These are phyloP conservation scores for Anodontia alba DNA, from an alignment of 2,888 invertebrate genomes.

Conservation along the genomic window DNA sequence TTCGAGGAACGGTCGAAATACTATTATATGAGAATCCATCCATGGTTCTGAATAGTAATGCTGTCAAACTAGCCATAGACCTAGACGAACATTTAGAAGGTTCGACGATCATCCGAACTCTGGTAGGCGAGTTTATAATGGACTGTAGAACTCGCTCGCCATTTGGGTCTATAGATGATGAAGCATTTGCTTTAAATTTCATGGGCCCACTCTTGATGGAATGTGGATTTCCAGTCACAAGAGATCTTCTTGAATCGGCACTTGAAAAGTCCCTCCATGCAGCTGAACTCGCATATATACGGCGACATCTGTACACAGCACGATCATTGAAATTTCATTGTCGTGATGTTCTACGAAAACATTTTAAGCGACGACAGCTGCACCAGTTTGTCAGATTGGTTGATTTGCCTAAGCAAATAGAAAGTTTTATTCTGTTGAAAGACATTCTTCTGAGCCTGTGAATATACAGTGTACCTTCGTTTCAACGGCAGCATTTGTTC, in stretches of 20 bases:
- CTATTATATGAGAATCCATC: not conserved
- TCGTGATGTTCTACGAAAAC: conserved; percentile 7
- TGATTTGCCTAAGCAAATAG: not conserved
- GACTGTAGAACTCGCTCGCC: not conserved
- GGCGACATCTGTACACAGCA: not conserved
- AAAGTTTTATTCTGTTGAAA: conserved; percentile 25
- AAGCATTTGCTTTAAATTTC: not conserved
- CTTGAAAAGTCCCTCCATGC: not conserved
- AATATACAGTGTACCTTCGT: no score
- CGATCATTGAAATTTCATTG: not conserved
- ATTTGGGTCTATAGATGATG: not conserved
- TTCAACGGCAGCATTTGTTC: no score
- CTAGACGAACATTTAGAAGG: not conserved
- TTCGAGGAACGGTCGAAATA: not conserved
- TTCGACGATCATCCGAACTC: not conserved
- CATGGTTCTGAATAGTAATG: not conserved
- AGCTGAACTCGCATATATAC: not conserved
- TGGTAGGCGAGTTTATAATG: not conserved
- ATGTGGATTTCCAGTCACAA: not conserved
- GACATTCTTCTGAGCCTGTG: no score
- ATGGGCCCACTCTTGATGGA: not conserved
- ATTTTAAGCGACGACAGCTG: not conserved
- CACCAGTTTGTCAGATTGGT: not conserved
- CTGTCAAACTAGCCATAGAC: not conserved
- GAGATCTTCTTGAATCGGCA: not conserved